A percentile compares a stretch with the other conserved stretches of the same genome.
Evolutionary conservation across 2,113 vertebrate genomes (phyloP).

Genomic region (Sterrhoptilus dennistouni): DNA sequence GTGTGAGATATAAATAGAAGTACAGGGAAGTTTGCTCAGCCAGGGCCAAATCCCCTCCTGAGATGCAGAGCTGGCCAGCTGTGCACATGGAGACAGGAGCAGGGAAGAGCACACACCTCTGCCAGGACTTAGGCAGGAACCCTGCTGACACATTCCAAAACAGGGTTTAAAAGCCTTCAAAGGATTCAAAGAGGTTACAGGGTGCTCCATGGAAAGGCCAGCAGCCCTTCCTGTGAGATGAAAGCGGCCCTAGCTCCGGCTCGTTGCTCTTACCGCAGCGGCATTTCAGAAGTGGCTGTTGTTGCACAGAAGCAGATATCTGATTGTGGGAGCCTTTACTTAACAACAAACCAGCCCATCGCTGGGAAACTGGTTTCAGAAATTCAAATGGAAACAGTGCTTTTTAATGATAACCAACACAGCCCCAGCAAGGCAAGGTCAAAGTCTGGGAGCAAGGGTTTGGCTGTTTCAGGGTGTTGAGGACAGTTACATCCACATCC

Average conservation of each 20-base stretch:
- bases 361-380: background rate
- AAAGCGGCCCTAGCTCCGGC: background rate
- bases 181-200: background rate
- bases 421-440: background rate
- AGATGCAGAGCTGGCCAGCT: background rate
- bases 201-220: background rate
- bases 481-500: background rate
- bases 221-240: background rate
- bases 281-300: slow-evolving; percentile 21
- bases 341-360: background rate
- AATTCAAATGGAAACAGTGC: slow-evolving; percentile 38
- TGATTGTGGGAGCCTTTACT: background rate
- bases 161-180: background rate
- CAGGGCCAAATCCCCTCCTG: no score
- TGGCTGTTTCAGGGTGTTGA: background rate
- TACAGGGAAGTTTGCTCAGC: background rate
- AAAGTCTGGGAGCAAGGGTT: background rate
- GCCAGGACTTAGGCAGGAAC: background rate
- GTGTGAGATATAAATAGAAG: background rate
- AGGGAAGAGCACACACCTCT: fast-evolving
- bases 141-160: background rate
- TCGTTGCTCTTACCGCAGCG: background rate
- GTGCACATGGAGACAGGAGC: fast-evolving
- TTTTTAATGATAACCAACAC: background rate
- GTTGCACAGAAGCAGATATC: background rate